These are phyloP conservation scores for Musca vetustissima DNA, from an alignment of 1,140 invertebrate species.

Conservation along the genomic window DNA sequence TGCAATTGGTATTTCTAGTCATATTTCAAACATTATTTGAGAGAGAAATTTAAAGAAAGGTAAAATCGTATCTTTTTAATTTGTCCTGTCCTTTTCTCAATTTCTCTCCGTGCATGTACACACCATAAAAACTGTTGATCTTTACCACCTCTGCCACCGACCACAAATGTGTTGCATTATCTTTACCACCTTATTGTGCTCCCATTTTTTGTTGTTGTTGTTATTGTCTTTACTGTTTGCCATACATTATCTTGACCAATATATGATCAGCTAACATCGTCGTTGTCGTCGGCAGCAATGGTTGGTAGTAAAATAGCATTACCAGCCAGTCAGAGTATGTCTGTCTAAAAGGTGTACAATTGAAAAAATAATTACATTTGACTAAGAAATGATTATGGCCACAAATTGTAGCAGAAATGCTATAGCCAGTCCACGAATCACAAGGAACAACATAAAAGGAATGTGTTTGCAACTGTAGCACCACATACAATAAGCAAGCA, in stretches of 20 bases:
- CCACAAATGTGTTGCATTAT: conserved; percentile 1
- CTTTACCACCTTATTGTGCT: no score
- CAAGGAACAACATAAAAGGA: not conserved
- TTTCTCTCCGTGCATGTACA: no score
- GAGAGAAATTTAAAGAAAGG: no score
- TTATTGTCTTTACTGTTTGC: not conserved
- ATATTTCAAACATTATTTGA: no score
- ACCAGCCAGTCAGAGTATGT: not conserved
- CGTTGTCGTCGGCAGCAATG: not conserved
- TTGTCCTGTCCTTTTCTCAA: no score
- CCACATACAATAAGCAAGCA: not conserved
- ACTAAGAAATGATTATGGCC: conserved; percentile 23
- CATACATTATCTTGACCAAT: not conserved
- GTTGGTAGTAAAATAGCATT: no score
- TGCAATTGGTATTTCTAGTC: no score
- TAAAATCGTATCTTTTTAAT: no score
- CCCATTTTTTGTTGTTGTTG: not conserved
- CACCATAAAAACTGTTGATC: not conserved
- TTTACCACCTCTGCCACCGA: conserved; percentile 20
- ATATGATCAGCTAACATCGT: not conserved
- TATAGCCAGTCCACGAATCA: no score
- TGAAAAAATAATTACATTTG: conserved; percentile 23
- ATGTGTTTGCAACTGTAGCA: not conserved
- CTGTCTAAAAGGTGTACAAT: conserved; percentile 22
- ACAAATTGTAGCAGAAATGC: conserved; percentile 11